Evolutionary conservation across 2,888 invertebrate species (phyloP).

Genomic region (Eudemis profundana): DNA sequence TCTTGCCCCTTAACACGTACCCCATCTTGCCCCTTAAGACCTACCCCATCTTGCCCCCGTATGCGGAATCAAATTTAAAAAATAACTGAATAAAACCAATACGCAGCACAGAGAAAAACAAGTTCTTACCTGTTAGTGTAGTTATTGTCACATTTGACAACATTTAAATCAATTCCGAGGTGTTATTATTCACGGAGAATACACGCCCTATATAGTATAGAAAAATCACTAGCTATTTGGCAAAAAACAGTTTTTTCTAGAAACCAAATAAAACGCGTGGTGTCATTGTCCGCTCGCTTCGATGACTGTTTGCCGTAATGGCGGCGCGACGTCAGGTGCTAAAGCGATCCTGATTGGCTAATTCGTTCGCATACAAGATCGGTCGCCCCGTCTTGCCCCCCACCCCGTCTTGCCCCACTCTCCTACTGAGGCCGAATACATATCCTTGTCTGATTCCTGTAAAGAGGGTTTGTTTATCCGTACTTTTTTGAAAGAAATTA

Average conservation of each 20-base stretch:
- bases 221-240: slow-evolving; percentile 8
- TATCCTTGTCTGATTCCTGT: no score
- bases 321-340: no score
- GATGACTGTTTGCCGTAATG: no score
- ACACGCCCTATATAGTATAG: background rate
- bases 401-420: no score
- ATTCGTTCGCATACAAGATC: no score
- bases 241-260: slow-evolving; percentile 1
- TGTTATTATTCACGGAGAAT: background rate
- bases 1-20: background rate
- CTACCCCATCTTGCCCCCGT: no score
- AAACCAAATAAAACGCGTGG: slow-evolving; percentile 4
- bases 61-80: background rate
- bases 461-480: no score
- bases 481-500: no score
- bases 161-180: background rate
- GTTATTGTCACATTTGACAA: background rate
- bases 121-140: slow-evolving; percentile 2
- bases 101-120: slow-evolving; percentile 7
- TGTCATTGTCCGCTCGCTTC: background rate
- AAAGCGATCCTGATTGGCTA: no score
- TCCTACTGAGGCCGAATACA: no score
- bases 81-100: slow-evolving; percentile 5
- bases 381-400: no score
- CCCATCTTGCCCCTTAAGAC: background rate